Base-by-base conservation (phyloP, 1,140 invertebrate genomes). In the Drosophila bipectinata region DNA sequence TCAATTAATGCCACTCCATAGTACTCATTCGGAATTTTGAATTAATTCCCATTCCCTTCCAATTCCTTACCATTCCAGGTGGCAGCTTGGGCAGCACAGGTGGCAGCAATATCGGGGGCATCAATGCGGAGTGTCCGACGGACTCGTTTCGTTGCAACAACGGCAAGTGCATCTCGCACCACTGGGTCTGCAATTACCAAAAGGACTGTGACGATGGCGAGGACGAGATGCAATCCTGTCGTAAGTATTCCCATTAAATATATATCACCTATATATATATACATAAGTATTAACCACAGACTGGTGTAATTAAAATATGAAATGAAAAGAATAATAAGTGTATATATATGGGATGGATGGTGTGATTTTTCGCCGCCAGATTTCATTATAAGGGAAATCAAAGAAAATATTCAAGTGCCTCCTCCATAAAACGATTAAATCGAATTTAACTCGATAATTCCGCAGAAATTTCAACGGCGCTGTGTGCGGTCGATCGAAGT, bases 151-250 rank as follows among this genome's bases (percentile, higher is more conserved):
- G 93, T 76, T 97, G 96, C 92, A 94, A 94, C 48, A 96, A 97
- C 91, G 97, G 97, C 73, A 96, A 95, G 91, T 98, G 97, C 93
- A 98, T 98, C 89, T 95, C 96, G 2, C 92, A 94, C 63, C 92
- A 95, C 47, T 96, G 94, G 94, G 96, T 97, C 59, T 98, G 97
- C 93, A 97, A 98, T 93, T 97, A 97, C 90, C 96, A 97, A 80
- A 94, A 95, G 88, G 97, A 98, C 93, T 98, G 97, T 92, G 95
- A 96, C 58, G 96, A 95, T 79, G 97, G 95, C 32, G 97, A 97
- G 92, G 97, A 98, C 91, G 97, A 98, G 92, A 95, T 96, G 92
- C 96, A 97, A 82, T 94, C 95, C 14, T 98, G 97, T 92, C 95
- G 97, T 97, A 94, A 97, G 97, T 97, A 93, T 28, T 7, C 26